Conservation (phyloP, 2,113 vertebrate species). For the Psittacus erithacus region DNA sequence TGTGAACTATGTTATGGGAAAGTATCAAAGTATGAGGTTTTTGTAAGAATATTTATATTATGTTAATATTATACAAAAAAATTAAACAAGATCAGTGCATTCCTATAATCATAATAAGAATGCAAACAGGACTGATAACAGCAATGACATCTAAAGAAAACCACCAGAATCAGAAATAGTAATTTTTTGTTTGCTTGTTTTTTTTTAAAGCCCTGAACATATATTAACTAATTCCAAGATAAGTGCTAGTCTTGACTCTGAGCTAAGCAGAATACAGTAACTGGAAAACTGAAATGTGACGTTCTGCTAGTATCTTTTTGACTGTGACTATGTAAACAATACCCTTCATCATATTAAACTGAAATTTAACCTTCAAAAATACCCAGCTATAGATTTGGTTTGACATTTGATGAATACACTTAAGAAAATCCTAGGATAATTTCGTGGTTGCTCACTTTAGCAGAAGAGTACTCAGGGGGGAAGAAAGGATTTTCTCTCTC, state of each 20-base stretch:
- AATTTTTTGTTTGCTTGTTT: neutral
- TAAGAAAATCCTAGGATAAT: neutral
- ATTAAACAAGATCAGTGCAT: neutral
- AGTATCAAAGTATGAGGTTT: neutral
- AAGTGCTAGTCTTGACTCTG: neutral
- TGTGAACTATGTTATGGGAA: neutral
- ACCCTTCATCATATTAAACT: neutral
- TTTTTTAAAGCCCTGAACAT: neutral
- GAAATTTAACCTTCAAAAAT: neutral
- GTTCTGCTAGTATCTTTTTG: neutral
- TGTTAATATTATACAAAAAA: neutral
- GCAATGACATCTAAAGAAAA: neutral
- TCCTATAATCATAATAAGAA: neutral
- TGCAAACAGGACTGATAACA: neutral
- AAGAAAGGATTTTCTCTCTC: neutral
- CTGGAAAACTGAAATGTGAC: neutral
- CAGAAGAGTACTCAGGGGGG: neutral
- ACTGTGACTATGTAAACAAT: neutral
- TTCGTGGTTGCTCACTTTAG: neutral
- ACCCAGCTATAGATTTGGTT: neutral
- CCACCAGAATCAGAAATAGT: neutral
- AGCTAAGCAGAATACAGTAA: neutral
- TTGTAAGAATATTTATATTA: neutral
- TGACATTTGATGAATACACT: neutral
- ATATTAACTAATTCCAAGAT: neutral